Evolutionary conservation across 2,888 invertebrate genomes (phyloP).

Genomic region (Amphimallon solstitiale): DNA sequence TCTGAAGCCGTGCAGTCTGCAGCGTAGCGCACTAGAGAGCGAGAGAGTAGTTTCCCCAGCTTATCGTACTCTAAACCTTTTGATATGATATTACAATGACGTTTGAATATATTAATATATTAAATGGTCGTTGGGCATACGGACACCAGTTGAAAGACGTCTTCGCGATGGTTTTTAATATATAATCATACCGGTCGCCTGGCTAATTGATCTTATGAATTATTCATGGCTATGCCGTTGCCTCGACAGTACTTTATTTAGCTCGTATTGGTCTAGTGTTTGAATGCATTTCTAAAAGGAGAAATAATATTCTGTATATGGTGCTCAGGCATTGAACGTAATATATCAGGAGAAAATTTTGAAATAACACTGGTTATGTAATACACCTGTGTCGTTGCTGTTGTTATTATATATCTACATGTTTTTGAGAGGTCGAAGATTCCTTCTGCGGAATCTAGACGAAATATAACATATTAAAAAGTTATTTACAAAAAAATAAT

Average conservation of each 20-base stretch:
- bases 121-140: constrained; percentile 19
- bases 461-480: too few species aligned
- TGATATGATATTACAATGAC: too few species aligned
- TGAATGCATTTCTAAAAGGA: constrained; percentile 12
- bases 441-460: too few species aligned
- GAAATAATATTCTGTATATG: constrained; percentile 11
- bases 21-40: too few species aligned
- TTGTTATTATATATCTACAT: neutral
- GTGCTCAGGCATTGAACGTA: neutral
- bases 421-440: too few species aligned
- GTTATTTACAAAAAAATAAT: too few species aligned
- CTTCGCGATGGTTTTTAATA: constrained; percentile 10
- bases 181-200: neutral
- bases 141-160: constrained; percentile 2
- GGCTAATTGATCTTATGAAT: constrained; percentile 25
- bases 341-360: constrained; percentile 13
- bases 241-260: neutral
- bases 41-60: too few species aligned
- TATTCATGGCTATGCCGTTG: constrained; percentile 19
- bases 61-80: too few species aligned
- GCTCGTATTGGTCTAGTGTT: neutral
- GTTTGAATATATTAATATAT: constrained; percentile 14
- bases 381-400: neutral
- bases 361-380: constrained; percentile 24
- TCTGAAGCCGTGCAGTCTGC: too few species aligned